Base-by-base conservation (phyloP, 1,140 invertebrate species). In the Meloidogyne chitwoodi region DNA sequence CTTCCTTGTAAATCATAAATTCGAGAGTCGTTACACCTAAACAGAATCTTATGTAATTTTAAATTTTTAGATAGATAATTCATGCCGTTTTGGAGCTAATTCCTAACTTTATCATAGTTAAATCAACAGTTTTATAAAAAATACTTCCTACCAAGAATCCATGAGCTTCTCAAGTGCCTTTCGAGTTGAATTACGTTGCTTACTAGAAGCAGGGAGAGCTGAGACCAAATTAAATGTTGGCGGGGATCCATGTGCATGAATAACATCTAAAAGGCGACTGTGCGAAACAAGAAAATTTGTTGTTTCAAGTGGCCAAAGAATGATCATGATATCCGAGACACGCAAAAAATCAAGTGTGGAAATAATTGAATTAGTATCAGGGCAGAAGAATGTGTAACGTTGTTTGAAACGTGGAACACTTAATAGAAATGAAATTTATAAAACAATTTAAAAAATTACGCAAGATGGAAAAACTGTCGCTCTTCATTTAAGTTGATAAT, bases 171-270 rank as follows among this genome's bases (percentile, higher is more conserved):
- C 64, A 48, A 82, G 44, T n/a, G 26, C 26, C 72, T 83, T 83
- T 16, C 82, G 80, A 26, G 65, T 34, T 63, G 72, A 41, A n/a
- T 84, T 82, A 63, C 82, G 79, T 65, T 82, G 82, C 41, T 84
- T 83, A 6, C 81, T 79, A 61, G 78, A 75, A 24, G 68, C 22
- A 22, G 81, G 82, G 19, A 83, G 41, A 8, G 80, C 80, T 14
- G 29, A 34, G 38, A 78, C 67, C 16, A 78, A 41, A 64, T 83
- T 73, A 14, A 83, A 19, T 2, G 75, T 26, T 3, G 69, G 26
- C 2, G 81, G 79, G 14, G 70, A 31, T 24, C 82, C 81, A 31
- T 83, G 82, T 10, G 81, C 80, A 26, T 80, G 14, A 26, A 76
- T 34, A 26, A 63, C 73, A 24, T 41, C 62, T 31, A 76, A 29